Evolutionary conservation across 2,888 invertebrate genomes (phyloP), one percentile per base, ranked within the genome.

Genomic region (Malthinus seriepunctatus): DNA sequence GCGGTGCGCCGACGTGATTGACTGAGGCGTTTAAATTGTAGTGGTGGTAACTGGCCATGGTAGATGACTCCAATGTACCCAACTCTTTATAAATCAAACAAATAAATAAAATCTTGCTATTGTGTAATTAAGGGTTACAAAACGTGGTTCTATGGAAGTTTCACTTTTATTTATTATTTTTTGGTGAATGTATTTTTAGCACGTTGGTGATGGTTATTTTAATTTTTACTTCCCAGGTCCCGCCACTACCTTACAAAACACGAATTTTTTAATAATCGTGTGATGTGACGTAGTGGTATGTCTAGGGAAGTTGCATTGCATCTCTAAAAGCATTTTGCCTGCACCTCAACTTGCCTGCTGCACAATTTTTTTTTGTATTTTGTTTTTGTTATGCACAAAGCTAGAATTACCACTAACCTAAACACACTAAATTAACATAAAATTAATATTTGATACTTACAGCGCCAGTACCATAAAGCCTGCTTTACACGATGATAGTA

Each of bases 281-380:
- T 78, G 77, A 77, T 78, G 77, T 78, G 77, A 77, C 76, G 77
- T 78, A 78, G 77, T 78, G 77, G 77, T 77, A 75, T 76, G 77
- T 74, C 73, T 72, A 72, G 70, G 75, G 68, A 65, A 73, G 73
- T 69, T 73, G 68, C 65, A 56, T 68, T 63, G 69, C 70, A 69
- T 69, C 70, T 64, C 62, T 51, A 42, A 45, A 47, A 32, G 33
- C 55, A 49, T 52, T 45, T 42, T 9, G 35, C 51, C 46, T 42
- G 38, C 23, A 23, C 5, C 23, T 23, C 23, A 23, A 23, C 23
- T 23, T 23, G 23, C 23, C 23, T 23, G 23, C 39, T 9, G 39
- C 39, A 42, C 15, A n/a, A 11, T 9, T 39, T 39, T 39, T 39
- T 39, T 14, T 15, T 42, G 14, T 42, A 15, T 15, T 42, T 42